Percentiles rank a stretch among this genome's conserved stretches.
Evolutionary conservation across 2,113 vertebrate genomes (phyloP).

Genomic region (Narcine bancroftii): DNA sequence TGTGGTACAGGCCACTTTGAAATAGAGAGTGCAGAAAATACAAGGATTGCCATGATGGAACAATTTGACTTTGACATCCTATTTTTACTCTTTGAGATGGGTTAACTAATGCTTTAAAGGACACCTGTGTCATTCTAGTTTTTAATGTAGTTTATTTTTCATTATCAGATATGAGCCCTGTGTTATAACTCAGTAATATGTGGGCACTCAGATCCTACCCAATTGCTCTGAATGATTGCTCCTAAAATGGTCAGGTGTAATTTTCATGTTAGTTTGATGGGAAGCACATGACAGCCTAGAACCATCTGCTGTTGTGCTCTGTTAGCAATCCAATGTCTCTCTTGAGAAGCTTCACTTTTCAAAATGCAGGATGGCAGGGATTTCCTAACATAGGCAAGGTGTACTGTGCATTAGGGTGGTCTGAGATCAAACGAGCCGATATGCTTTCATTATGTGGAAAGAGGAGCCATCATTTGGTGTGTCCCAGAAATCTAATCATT

Average conservation of each 20-base stretch:
- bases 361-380: slow-evolving; percentile 65
- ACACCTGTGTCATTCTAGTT: not conserved
- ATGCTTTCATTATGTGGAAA: slow-evolving; percentile 48
- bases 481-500: slow-evolving; percentile 3
- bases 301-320: slow-evolving; percentile 70
- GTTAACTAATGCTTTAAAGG: not conserved
- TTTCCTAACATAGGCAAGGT: slow-evolving; percentile 70
- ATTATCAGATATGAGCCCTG: not conserved
- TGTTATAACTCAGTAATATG: slow-evolving; percentile 13
- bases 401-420: slow-evolving; percentile 58
- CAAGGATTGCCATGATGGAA: not conserved
- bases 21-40: not conserved
- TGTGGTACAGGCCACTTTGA: not conserved
- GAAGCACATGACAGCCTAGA: slow-evolving; percentile 45
- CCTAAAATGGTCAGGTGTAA: slow-evolving; percentile 72
- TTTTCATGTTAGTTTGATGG: slow-evolving; percentile 67
- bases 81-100: not conserved
- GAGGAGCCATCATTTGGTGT: not conserved
- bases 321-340: slow-evolving; percentile 65
- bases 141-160: slow-evolving; percentile 24
- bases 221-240: slow-evolving; percentile 51
- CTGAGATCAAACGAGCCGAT: slow-evolving; percentile 59
- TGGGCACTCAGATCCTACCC: not conserved
- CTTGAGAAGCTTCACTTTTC: slow-evolving; percentile 70
- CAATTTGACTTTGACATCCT: not conserved